Conservation (phyloP, 92 coral and sea anemone species). For the Paramuricea clavata region DNA sequence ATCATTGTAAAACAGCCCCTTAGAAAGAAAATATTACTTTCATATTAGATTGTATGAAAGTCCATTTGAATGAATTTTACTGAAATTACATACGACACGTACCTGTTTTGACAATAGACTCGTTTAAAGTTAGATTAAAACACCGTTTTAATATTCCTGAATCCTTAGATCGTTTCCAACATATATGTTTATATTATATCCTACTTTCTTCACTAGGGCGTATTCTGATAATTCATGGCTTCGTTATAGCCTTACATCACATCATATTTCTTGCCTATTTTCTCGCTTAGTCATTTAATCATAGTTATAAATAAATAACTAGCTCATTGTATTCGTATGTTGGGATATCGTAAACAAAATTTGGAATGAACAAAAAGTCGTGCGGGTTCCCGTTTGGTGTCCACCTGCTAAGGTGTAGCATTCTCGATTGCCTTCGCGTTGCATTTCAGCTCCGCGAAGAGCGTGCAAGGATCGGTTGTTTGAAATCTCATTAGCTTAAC, state of each 20-base stretch:
- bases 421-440: not conserved
- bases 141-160: not conserved
- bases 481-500: too few relatives aligned
- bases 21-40: too few relatives aligned
- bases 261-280: conserved; percentile 24
- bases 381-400: conserved; percentile 18
- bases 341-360: not conserved
- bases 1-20: too few relatives aligned
- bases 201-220: not conserved
- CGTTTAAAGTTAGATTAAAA: not conserved
- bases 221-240: not conserved
- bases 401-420: conserved; percentile 28
- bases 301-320: conserved; percentile 39
- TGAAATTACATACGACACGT: not conserved
- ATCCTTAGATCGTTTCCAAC: not conserved
- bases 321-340: not conserved
- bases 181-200: not conserved
- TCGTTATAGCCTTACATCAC: not conserved
- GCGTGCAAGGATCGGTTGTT: too few relatives aligned
- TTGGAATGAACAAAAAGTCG: not conserved
- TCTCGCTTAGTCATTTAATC: conserved; percentile 30
- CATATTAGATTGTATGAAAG: not conserved
- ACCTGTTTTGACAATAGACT: not conserved
- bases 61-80: not conserved
- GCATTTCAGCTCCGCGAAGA: not conserved